These are phyloP conservation scores for Threskiornis aethiopicus DNA, from an alignment of 2,797 vertebrate genomes.

Conservation along the genomic window DNA sequence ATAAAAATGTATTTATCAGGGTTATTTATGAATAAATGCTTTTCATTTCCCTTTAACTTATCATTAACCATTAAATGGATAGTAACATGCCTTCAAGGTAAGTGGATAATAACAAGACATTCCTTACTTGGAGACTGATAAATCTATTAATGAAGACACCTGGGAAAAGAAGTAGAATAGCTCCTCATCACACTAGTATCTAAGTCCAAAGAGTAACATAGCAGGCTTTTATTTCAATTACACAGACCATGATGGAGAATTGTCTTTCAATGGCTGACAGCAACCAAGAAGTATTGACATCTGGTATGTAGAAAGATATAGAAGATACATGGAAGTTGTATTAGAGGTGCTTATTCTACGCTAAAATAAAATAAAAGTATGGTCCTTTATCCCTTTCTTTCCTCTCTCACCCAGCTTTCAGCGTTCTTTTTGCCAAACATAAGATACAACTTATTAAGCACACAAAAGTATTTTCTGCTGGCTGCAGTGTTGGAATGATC, in stretches of 20 bases:
- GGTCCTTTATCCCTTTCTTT: not conserved
- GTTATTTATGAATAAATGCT: not conserved
- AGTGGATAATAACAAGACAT: not conserved
- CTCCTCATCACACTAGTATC: not conserved
- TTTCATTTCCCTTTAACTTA: not conserved
- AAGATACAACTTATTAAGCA: not conserved
- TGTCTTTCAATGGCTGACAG: not conserved
- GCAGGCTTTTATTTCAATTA: not conserved
- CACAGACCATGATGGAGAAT: not conserved
- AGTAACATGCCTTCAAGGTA: not conserved
- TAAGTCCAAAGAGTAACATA: not conserved
- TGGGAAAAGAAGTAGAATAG: not conserved
- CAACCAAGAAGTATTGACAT: not conserved
- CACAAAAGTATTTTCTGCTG: not conserved
- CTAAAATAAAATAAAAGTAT: not conserved
- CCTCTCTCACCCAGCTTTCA: not conserved
- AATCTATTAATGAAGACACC: not conserved
- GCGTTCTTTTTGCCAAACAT: not conserved
- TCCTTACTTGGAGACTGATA: not conserved
- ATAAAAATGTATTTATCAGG: not conserved
- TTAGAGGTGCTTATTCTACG: not conserved
- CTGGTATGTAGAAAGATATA: not conserved
- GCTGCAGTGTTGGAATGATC: not conserved
- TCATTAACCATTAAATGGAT: not conserved
- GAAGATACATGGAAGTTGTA: not conserved